Conservation (phyloP, 2,113 vertebrate species). For the Sitta europaea region DNA sequence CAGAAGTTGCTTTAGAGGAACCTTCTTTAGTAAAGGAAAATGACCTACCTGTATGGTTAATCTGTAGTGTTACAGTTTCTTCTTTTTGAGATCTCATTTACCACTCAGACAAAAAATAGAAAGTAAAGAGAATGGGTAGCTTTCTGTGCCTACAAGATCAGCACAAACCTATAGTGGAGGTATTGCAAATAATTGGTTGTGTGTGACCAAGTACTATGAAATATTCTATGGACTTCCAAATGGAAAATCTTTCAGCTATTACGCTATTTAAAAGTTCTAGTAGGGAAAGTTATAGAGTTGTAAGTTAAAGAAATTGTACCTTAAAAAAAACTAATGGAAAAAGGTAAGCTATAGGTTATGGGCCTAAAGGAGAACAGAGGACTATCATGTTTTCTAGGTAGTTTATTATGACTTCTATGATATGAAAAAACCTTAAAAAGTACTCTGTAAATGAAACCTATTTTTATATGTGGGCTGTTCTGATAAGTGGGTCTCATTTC, state of each 20-base stretch:
- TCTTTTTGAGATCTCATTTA: neutral
- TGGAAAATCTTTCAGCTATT: neutral
- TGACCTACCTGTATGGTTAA: accelerated
- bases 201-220: neutral
- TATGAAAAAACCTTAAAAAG: neutral
- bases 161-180: neutral
- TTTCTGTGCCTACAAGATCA: neutral
- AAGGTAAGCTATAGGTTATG: neutral
- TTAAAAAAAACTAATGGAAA: neutral
- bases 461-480: neutral
- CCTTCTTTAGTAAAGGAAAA: neutral
- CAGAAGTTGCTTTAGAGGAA: neutral
- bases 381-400: neutral
- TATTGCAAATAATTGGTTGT: neutral
- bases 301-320: neutral
- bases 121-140: neutral
- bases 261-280: neutral
- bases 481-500: neutral
- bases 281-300: neutral
- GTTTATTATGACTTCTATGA: neutral
- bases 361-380: neutral
- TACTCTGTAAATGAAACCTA: neutral
- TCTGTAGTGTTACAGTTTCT: neutral
- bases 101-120: neutral
- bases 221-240: neutral